Base-by-base conservation (phyloP, 2,113 vertebrate genomes). In the Pedionomus torquatus region DNA sequence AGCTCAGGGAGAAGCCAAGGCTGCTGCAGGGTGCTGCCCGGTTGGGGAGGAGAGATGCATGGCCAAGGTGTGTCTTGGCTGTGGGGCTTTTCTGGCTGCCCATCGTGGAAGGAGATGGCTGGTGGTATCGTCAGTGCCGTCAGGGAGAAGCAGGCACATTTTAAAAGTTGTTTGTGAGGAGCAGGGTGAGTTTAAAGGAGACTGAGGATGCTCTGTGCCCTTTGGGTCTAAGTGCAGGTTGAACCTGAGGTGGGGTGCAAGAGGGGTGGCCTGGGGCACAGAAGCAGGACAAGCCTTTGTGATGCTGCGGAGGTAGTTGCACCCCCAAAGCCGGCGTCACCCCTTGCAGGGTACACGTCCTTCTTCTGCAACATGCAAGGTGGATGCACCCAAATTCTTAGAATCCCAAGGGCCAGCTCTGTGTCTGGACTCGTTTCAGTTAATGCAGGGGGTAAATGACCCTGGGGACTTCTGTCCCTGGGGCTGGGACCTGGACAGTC, bases 381-480 rank as follows among this genome's bases (percentile, higher is more conserved):
- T 49, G 64, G 37, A n/a, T 16, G 30, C 31, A n/a, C n/a, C 30
- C 43, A 26, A 69, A 25, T 20, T 21, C 24, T 57, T 55, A 72
- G 65, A 64, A 57, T 37, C 41, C 48, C 24, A 4, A 51, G n/a
- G 63, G 44, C 26, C 51, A 49, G 33, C 21, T 71, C 46, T 72
- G 58, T 18, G 7, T 35, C 71, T 52, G 52, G 37, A 12, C 35
- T 71, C 0, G 1, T 55, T 71, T 76, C 44, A 49, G 69, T 0
- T 3, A 60, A 43, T 17, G 37, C 25, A 54, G 54, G 9, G 37
- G 15, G 2, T 24, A 51, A 64, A 83, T 0, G 7, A 33, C 18
- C 10, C 41, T 24, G 28, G 51, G 54, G 26, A 33, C 4, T 0
- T 10, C 63, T 86, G 48, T 52, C 48, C 33, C 26, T 0, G 0